Evolutionary conservation across 2,797 vertebrate species (phyloP), one percentile per base, ranked within the genome.

Genomic region (Gorsachius magnificus): DNA sequence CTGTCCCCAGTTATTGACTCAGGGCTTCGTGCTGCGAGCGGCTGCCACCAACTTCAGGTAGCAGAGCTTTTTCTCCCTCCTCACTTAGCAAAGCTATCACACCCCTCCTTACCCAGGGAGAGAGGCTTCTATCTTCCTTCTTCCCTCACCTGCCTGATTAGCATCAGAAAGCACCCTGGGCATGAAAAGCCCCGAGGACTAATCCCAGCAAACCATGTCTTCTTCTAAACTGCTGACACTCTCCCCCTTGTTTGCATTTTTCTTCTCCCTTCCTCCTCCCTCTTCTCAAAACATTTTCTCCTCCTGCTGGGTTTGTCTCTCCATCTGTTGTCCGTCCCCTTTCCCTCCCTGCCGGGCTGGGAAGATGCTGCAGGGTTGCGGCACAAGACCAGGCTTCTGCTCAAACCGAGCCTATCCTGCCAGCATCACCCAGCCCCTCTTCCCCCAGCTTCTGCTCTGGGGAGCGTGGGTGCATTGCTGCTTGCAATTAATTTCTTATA

Each of bases 301-400:
- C 76, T 86, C 76, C 83, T 87, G 60, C 84, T 38, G 57, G 17
- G 31, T 56, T 70, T 11, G 1, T 43, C 45, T 83, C 51, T 76
- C 54, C 91, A 61, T 68, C 54, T 66, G 74, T 26, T 84, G 38
- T 76, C 78, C 3, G 1, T 64, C 43, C n/a, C 0, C 33, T 65
- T 26, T 57, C 53, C n/a, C 43, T 88, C 78, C 68, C 58, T 60
- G 35, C 46, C 1, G 3, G 57, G 70, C 36, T 51, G 58, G 31
- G 54, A 38, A 65, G 36, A 13, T 0, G 0, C 58, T 16, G 35
- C 16, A 19, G 77, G 79, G 21, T 38, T 43, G 8, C 0, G 3
- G 51, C 78, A 71, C 8, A 4, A 36, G 65, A 4, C 14, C 9
- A 4, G 46, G 36, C 6, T 87, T 18, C 11, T 78, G 36, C 61